Evolutionary conservation across 2,113 vertebrate species (phyloP).

Genomic region (Pseudorectes ferrugineus): DNA sequence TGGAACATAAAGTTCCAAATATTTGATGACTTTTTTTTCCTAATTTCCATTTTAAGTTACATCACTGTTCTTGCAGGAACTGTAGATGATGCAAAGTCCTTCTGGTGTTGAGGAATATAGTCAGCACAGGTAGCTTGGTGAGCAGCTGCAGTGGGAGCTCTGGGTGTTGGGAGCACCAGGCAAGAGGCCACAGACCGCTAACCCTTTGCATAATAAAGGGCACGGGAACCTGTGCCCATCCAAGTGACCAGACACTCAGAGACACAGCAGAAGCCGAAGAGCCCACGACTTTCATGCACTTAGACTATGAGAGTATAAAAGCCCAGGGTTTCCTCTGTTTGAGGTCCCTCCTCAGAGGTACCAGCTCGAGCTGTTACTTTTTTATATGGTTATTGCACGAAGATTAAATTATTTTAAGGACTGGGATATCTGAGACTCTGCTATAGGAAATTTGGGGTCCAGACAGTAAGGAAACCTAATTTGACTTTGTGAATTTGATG

Average conservation of each 20-base stretch:
- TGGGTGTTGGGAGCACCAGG: too few relatives aligned
- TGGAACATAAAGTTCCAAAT: background rate
- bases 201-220: background rate
- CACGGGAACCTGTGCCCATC: background rate
- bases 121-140: background rate
- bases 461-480: background rate
- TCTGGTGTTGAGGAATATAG: background rate
- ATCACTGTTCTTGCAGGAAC: background rate
- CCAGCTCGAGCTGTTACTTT: background rate
- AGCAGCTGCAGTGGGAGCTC: background rate
- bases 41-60: background rate
- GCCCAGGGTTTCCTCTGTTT: background rate
- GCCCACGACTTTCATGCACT: background rate
- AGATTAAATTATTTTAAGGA: background rate
- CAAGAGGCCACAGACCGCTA: accelerated
- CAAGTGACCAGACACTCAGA: background rate
- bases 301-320: background rate
- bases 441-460: background rate
- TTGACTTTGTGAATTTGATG: background rate
- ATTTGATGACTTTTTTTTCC: background rate
- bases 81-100: background rate
- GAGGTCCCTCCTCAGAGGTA: background rate
- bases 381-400: background rate
- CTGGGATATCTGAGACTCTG: background rate
- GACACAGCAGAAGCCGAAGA: accelerated